Evolutionary conservation across 2,888 invertebrate species (phyloP), one percentile per base, ranked within the genome.

Genomic region (Rhodophaea formosa): DNA sequence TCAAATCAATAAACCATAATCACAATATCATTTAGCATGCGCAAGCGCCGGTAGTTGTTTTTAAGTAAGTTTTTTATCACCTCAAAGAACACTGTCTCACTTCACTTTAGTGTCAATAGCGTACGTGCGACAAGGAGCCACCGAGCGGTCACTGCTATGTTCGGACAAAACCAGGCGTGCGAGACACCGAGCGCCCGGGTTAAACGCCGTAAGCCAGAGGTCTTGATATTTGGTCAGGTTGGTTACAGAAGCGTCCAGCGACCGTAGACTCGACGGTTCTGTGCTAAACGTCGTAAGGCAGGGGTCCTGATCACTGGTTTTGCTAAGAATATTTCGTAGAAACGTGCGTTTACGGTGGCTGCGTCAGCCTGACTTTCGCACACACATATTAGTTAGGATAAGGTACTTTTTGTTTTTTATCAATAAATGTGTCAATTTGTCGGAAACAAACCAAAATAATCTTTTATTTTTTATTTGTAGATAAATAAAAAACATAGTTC

Each of bases 71-170:
- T n/a, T 3, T 15, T 15, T 44, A 15, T 14, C 49, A 49, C 49
- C 17, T 30, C 49, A 49, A 29, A 29, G n/a, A n/a, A 3, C 49
- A 49, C 49, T 49, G 49, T 49, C 17, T 30, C 30, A 49, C 49
- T 49, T 49, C 30, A 49, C 49, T 29, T 49, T 23, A n/a, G 49
- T 30, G 17, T 30, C 10, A 30, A 29, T 49, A 49, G 49, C 30
- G n/a, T 49, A 49, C 49, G 49, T 49, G 49, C 30, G 49, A 49
- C 49, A 49, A 30, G 49, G 23, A 49, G 49, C 30, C 14, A 49
- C 49, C 17, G 49, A 49, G 30, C 17, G 44, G 44, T 17, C 49
- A 49, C 30, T 49, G 29, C 49, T 49, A 17, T n/a, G 30, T 49
- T 17, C 10, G 6, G 29, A 7, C n/a, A 3, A 30, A 29, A 43